Percentiles rank a stretch among this genome's conserved stretches.
These are phyloP conservation scores for Blera fallax DNA, from an alignment of 2,888 invertebrate species.

Conservation along the genomic window DNA sequence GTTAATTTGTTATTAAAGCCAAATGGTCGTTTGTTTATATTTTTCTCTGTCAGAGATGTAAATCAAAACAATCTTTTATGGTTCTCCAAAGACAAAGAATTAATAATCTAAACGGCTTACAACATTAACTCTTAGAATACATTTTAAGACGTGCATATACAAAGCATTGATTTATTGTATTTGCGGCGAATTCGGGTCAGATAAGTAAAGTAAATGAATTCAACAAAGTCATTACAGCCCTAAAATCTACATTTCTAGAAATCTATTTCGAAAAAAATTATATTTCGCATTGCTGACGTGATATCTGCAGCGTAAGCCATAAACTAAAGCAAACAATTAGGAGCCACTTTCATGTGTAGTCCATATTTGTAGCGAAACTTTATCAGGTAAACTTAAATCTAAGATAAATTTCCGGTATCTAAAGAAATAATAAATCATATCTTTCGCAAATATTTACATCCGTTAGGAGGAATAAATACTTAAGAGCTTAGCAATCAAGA, in stretches of 20 bases:
- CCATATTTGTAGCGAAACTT: not conserved
- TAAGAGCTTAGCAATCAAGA: not conserved
- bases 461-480: not conserved
- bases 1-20: not conserved
- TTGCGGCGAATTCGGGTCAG: not conserved
- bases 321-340: not conserved
- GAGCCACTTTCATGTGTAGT: not conserved
- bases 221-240: not conserved
- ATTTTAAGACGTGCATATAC: not conserved
- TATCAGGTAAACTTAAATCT: not conserved
- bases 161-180: not conserved
- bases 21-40: not conserved
- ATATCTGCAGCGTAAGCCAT: not conserved
- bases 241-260: not conserved
- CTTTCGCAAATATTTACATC: not conserved
- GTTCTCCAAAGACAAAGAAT: not conserved
- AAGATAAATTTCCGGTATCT: not conserved
- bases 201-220: not conserved
- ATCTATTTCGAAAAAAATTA: too few species aligned
- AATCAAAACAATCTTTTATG: not conserved
- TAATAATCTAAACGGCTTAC: not conserved
- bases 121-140: not conserved
- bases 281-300: not conserved
- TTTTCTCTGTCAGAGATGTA: not conserved
- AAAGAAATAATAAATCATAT: not conserved